Base-by-base conservation (phyloP, 2,888 invertebrate genomes). In the Drosophila tanythrix region DNA sequence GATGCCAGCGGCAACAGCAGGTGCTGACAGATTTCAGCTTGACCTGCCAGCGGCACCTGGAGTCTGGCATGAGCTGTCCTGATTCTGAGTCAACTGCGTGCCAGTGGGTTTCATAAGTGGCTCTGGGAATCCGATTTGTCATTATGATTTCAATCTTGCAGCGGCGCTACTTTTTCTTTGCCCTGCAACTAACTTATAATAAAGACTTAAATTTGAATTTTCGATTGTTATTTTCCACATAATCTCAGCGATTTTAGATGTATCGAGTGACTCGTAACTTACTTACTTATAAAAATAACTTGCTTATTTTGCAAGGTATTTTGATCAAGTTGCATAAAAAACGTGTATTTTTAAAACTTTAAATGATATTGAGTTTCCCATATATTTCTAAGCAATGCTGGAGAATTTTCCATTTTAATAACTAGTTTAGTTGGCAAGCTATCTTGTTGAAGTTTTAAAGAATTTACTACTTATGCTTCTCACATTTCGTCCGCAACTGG, bases 21-120 rank as follows among this genome's bases (percentile, higher is more conserved):
- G 76, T 82, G 82, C 76, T 79, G 82, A 81, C 82, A 81, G 62
- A 67, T 75, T 83, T 76, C 79, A 78, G 63, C 59, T 55, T 36
- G 68, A 78, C 40, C 73, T 56, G 27, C 51, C 62, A 53, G 21
- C 25, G 15, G 40, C 61, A 60, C 35, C 40, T 56, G 62, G 10
- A n/a, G 33, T 10, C 35, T 13, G 4, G 10, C 7, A 5, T 11
- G 50, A 18, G 10, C 27, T 50, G 50, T 18, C 18, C 46, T 62
- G 31, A 18, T 29, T 29, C 15, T 43, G 52, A 56, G 50, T 61
- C 51, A 68, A 65, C 46, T 73, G 63, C 65, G 71, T 70, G 53
- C 64, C 7, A 8, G 15, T 15, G 46, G 7, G 7, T 76, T 76
- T 74, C 65, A 69, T 74, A 72, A 69, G 46, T 70, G 35, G 63